Conservation (phyloP, 2,113 vertebrate species). For the Erythrolamprus reginae region DNA sequence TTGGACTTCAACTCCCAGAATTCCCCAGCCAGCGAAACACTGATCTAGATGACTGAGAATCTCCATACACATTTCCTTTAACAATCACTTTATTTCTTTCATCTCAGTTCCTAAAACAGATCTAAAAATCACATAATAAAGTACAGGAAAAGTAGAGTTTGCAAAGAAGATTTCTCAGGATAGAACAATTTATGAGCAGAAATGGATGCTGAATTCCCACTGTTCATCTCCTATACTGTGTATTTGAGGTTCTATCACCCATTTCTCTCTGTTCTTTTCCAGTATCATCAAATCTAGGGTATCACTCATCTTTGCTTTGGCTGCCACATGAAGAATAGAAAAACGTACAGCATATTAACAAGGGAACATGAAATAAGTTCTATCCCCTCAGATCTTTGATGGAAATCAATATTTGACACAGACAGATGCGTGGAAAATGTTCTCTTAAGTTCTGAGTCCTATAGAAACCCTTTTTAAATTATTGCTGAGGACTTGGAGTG, state of each 20-base stretch:
- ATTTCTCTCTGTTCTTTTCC: not conserved
- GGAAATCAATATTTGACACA: not conserved
- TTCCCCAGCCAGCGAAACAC: no score
- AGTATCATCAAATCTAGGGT: not conserved
- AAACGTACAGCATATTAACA: not conserved
- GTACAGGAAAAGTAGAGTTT: not conserved
- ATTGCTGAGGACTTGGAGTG: not conserved
- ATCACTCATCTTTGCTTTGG: not conserved
- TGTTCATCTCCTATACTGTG: not conserved
- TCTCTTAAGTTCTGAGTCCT: not conserved
- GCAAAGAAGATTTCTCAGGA: not conserved
- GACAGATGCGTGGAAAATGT: not conserved
- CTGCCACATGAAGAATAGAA: not conserved
- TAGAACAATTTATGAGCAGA: not conserved
- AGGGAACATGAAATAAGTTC: not conserved
- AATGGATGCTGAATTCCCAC: not conserved
- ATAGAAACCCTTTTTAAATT: not conserved
- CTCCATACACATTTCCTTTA: not conserved
- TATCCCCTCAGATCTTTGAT: not conserved
- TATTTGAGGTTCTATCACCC: not conserved
- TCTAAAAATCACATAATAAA: not conserved
- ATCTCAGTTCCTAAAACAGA: not conserved
- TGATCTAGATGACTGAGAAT: no score
- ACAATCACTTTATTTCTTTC: not conserved
- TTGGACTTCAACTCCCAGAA: no score